A percentile compares a stretch with the other conserved stretches of the same genome.
phyloP scores from a whole-genome alignment of 2,888 invertebrate genomes.

The Neocrepidodera transversa region DNA sequence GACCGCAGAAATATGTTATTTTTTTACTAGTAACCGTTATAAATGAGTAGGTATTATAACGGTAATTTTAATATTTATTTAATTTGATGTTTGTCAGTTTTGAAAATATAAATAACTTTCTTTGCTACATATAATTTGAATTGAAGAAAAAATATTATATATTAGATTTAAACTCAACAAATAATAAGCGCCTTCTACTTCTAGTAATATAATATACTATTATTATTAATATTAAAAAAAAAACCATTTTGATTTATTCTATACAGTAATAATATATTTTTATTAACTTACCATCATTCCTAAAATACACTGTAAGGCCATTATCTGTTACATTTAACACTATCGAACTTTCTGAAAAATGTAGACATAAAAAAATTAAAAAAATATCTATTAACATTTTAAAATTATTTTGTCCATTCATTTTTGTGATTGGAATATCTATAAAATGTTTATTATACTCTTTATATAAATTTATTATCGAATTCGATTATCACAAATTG shows the following conservation, averaged over 20 bases:
- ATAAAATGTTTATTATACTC: no score
- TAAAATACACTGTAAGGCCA: constrained; percentile 4
- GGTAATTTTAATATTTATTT: no score
- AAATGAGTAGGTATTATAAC: no score
- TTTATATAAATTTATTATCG: no score
- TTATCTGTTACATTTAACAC: constrained; percentile 6
- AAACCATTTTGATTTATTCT: background rate
- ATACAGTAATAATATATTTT: background rate
- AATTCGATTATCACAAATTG: no score
- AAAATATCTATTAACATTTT: background rate
- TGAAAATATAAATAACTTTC: background rate
- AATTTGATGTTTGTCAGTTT: no score
- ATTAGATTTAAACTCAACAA: background rate
- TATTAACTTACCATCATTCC: constrained; percentile 7
- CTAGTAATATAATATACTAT: background rate
- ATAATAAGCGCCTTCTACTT: no score
- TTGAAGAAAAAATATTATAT: background rate
- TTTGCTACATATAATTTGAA: background rate
- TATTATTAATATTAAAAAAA: background rate
- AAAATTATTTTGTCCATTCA: no score
- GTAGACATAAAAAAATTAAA: background rate
- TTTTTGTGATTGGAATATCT: no score
- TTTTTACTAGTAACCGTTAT: no score
- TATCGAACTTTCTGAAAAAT: background rate
- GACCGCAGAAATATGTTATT: no score